Conservation (phyloP, 2,113 vertebrate genomes). For the Erythrocebus patas region DNA sequence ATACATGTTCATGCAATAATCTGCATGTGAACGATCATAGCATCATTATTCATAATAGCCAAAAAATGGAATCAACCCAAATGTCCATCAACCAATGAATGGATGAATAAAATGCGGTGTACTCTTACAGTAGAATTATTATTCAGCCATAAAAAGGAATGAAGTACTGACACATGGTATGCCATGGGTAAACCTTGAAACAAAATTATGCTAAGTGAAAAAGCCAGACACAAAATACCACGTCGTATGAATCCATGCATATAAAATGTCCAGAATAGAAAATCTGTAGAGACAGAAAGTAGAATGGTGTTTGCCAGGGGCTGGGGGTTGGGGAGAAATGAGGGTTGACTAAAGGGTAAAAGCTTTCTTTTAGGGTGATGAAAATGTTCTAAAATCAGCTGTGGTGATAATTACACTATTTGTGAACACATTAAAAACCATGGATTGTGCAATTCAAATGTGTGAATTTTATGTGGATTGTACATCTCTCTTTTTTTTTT, state of each 20-base stretch:
- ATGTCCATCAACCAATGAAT: not conserved
- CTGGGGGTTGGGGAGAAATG: not conserved
- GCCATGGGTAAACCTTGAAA: not conserved
- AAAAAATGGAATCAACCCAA: not conserved
- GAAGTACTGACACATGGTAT: not conserved
- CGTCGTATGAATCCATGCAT: not conserved
- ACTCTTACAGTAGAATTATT: not conserved
- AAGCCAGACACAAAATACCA: not conserved
- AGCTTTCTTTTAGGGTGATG: not conserved
- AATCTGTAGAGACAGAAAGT: not conserved
- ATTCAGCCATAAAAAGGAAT: not conserved
- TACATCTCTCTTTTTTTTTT: not conserved
- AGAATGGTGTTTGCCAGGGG: not conserved
- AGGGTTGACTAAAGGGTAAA: not conserved
- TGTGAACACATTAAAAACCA: not conserved
- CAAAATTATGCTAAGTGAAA: not conserved
- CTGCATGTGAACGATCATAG: not conserved
- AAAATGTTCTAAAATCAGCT: not conserved
- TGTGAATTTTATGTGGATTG: not conserved
- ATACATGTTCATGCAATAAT: not conserved
- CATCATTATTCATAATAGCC: not conserved
- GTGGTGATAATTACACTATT: not conserved
- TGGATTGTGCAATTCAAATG: not conserved
- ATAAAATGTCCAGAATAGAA: not conserved
- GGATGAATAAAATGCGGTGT: not conserved